Evolutionary conservation across 2,888 invertebrate species (phyloP).

Genomic region (Drosophila monieri): DNA sequence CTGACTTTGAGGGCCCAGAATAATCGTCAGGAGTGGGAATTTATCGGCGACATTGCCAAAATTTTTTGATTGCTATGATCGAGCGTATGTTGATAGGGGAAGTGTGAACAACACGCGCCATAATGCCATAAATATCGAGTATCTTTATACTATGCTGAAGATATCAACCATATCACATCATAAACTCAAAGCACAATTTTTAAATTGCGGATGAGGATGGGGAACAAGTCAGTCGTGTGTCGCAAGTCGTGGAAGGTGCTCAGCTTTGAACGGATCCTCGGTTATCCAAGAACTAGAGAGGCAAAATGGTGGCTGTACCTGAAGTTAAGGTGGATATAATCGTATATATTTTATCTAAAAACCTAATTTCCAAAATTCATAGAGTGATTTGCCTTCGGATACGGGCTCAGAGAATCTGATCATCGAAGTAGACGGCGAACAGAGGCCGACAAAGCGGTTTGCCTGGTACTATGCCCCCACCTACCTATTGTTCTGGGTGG

Average conservation of each 20-base stretch:
- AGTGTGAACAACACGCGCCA: constrained; percentile 30
- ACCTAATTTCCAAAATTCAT: neutral
- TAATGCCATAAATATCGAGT: constrained; percentile 41
- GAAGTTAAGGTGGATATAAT: constrained; percentile 14
- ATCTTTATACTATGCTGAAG: constrained; percentile 50
- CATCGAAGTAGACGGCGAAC: constrained; percentile 15
- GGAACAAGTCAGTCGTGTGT: constrained; percentile 17
- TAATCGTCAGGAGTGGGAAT: constrained; percentile 17
- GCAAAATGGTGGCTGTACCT: constrained; percentile 21
- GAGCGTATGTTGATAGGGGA: constrained; percentile 16
- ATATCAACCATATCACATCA: constrained; percentile 39
- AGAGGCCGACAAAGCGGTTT: constrained; percentile 11
- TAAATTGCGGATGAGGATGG: constrained; percentile 31
- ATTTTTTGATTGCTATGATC: neutral
- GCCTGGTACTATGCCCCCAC: constrained; percentile 70
- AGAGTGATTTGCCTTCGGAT: neutral
- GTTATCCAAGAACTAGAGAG: constrained; percentile 10
- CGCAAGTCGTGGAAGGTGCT: constrained; percentile 33
- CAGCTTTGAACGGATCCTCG: constrained; percentile 21
- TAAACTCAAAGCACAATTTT: constrained; percentile 25
- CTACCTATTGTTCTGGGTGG: constrained; percentile 72
- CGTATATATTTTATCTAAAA: neutral
- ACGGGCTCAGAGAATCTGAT: constrained; percentile 16
- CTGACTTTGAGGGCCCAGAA: constrained; percentile 14
- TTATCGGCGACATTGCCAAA: constrained; percentile 17